Conservation (phyloP, 2,888 invertebrate genomes). For the Apodemia duryi region DNA sequence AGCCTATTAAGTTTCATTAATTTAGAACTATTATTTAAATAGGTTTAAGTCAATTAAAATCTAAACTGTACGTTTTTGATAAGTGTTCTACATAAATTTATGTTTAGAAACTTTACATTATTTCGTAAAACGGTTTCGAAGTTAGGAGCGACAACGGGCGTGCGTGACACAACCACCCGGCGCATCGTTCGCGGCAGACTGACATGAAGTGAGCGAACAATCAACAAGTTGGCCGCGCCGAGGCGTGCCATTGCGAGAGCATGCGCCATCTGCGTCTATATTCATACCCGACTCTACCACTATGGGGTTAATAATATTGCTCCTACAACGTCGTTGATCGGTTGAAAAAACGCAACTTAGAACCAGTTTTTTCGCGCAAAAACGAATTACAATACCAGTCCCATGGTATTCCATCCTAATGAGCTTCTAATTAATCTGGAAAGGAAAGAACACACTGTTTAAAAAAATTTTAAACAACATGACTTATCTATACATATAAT, state of each 20-base stretch:
- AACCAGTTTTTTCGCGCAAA: slow-evolving; percentile 75
- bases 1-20: slow-evolving; percentile 72
- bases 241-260: slow-evolving; percentile 64
- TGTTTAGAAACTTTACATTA: slow-evolving; percentile 73
- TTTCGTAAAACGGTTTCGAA: slow-evolving; percentile 74
- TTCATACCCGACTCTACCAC: slow-evolving; percentile 57
- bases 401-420: slow-evolving; percentile 12
- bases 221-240: slow-evolving; percentile 73
- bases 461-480: neutral
- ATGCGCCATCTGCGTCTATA: slow-evolving; percentile 65
- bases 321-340: slow-evolving; percentile 39
- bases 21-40: slow-evolving; percentile 64
- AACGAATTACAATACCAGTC: slow-evolving; percentile 34
- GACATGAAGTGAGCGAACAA: slow-evolving; percentile 72
- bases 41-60: slow-evolving; percentile 53
- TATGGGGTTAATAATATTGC: slow-evolving; percentile 35
- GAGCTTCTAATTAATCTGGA: neutral
- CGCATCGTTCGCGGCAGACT: slow-evolving; percentile 71
- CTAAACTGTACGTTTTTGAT: slow-evolving; percentile 48
- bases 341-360: slow-evolving; percentile 38
- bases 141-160: slow-evolving; percentile 58
- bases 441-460: neutral
- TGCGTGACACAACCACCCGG: slow-evolving; percentile 58
- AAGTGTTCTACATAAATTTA: slow-evolving; percentile 53
- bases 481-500: neutral